Conservation (phyloP, 30 jellyfish, hydroid and myxozoan genomes). For the Aurelia sp. region DNA sequence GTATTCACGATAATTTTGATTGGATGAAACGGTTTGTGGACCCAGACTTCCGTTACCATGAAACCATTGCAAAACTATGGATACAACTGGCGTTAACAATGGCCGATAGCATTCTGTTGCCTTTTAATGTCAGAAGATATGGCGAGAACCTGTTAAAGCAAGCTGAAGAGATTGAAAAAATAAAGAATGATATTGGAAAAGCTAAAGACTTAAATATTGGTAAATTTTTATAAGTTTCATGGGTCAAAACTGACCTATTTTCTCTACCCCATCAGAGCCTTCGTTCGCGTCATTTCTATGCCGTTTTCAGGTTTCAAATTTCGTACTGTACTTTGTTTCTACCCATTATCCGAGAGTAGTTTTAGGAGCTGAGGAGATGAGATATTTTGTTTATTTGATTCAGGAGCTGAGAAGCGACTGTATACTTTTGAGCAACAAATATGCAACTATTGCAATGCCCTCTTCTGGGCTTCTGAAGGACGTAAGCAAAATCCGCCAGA, state of each 20-base stretch:
- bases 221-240: background rate
- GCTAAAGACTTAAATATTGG: conserved; percentile 64
- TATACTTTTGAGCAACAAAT: too few relatives aligned
- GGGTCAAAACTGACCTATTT: too few relatives aligned
- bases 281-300: too few relatives aligned
- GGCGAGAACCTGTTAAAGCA: conserved; percentile 79
- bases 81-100: conserved; percentile 78
- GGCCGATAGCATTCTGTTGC: conserved; percentile 90
- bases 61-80: conserved; percentile 92
- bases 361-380: too few relatives aligned
- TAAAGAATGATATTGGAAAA: conserved; percentile 27
- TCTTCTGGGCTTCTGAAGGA: too few relatives aligned
- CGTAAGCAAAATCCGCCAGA: too few relatives aligned
- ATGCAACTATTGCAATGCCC: too few relatives aligned
- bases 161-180: conserved; percentile 70
- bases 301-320: background rate
- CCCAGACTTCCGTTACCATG: conserved; percentile 96
- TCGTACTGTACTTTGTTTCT: background rate
- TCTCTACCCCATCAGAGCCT: too few relatives aligned
- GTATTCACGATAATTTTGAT: conserved; percentile 87
- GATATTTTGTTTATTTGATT: too few relatives aligned
- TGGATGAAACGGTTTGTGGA: conserved; percentile 96
- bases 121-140: conserved; percentile 89
- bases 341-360: background rate
- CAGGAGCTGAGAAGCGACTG: too few relatives aligned